Percentiles rank a stretch among this genome's conserved stretches.
phyloP scores from a whole-genome alignment of 2,113 vertebrate species.

The Isichthys henryi region DNA sequence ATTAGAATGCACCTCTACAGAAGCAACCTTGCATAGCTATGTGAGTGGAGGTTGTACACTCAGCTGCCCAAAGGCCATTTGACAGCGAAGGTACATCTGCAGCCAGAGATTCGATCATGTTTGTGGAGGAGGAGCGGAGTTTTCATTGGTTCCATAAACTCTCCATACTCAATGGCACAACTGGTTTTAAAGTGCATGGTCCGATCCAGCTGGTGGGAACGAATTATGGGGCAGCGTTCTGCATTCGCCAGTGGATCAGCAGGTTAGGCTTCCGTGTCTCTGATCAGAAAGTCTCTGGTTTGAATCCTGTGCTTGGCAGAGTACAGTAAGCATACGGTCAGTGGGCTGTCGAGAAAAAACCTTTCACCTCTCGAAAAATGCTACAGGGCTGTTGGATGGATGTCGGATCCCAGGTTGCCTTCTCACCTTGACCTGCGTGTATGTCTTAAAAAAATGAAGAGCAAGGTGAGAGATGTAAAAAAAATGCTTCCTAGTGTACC shows the following conservation, averaged over 20 bases:
- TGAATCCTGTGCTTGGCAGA: background rate
- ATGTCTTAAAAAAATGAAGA: background rate
- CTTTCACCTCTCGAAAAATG: background rate
- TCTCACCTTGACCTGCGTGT: background rate
- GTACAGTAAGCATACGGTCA: background rate
- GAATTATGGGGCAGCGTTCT: background rate
- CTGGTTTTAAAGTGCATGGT: background rate
- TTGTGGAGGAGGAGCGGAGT: background rate
- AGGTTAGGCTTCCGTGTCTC: background rate
- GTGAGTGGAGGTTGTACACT: background rate
- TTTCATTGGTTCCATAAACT: background rate
- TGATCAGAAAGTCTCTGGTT: background rate
- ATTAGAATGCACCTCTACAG: background rate
- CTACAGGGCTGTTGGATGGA: background rate
- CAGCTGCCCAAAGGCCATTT: background rate
- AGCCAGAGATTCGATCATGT: background rate
- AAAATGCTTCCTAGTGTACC: background rate
- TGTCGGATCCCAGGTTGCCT: background rate
- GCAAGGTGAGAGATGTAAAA: background rate
- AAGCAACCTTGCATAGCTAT: background rate
- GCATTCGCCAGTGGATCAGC: background rate
- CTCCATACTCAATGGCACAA: background rate
- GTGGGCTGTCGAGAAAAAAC: background rate
- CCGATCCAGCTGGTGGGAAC: background rate
- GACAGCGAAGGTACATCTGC: background rate